Base-by-base conservation (phyloP, 2,113 vertebrate species). In the Megaceryle torquata region DNA sequence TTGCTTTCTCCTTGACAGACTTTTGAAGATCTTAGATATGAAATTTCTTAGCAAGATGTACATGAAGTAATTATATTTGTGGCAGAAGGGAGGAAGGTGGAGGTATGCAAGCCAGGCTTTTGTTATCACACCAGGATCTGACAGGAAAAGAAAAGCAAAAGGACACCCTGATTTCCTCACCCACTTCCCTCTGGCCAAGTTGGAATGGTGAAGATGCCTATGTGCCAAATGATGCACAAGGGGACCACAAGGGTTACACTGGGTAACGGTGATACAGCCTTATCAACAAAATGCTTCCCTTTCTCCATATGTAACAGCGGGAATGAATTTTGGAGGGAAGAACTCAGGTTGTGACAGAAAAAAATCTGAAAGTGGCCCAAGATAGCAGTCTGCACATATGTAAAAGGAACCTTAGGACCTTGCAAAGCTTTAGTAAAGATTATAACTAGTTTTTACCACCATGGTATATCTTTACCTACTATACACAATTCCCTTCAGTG, bases 1-100 rank as follows among this genome's bases (percentile, higher is more conserved):
- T 26, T 94, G 63, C 60, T 91, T 82, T 88, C 90, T 83, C 77
- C 35, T 83, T 88, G 92, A 93, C 83, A 96, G 82, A 75, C 43
- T 44, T 92, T 81, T 86, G 69, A 96, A 94, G 88, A 71, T 84
- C 67, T 86, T 54, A 86, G 60, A 86, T 68, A 67, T 3, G 26
- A 93, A 86, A 83, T 75, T 43, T 86, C 79, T 67, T 28, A 86
- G 88, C 0, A 12, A 92, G 82, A 57, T 0, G 0, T 67, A 78
- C 48, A 76, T 57, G 53, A 64, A 60, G 61, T 71, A 71, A 95
- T 87, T 87, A 51, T 69, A 84, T 56, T 81, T 74, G 69, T 24
- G 54, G 33, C 80, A 68, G 69, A 77, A 63, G 60, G 86, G 53
- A 84, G 51, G 76, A 86, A 92, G 31, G 56, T 35, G 37, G 15